Evolutionary conservation across 2,797 vertebrate species (phyloP).

Genomic region (Sebastes itinus): DNA sequence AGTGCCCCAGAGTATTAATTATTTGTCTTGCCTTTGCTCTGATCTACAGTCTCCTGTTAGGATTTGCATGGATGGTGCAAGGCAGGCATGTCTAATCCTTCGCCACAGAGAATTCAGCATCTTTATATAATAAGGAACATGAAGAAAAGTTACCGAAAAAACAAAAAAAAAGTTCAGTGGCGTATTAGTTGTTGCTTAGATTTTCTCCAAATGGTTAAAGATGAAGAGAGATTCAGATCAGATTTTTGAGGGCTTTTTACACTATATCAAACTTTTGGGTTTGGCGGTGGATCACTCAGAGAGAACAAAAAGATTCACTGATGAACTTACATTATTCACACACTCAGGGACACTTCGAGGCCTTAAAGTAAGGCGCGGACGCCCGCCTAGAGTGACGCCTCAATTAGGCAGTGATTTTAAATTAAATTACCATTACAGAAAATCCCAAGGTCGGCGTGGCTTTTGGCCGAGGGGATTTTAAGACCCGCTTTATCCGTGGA

Average conservation of each 20-base stretch:
- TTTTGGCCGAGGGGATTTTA: constrained; percentile 54
- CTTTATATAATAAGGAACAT: constrained; percentile 48
- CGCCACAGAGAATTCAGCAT: constrained; percentile 45
- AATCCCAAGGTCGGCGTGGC: constrained; percentile 57
- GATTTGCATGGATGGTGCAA: constrained; percentile 68
- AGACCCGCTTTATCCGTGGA: constrained; percentile 61
- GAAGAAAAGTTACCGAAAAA: constrained; percentile 11
- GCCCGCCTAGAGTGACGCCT: constrained; percentile 46
- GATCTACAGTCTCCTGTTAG: constrained; percentile 68
- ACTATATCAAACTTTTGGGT: constrained; percentile 20
- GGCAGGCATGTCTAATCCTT: constrained; percentile 68
- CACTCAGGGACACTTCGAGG: constrained; percentile 43
- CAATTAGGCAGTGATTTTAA: constrained; percentile 67
- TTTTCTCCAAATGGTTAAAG: constrained; percentile 31
- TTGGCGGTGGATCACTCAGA: constrained; percentile 54
- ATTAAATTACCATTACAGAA: constrained; percentile 62
- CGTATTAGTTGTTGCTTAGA: constrained; percentile 1
- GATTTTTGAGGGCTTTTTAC: constrained; percentile 11
- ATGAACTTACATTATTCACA: constrained; percentile 75
- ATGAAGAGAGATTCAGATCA: constrained; percentile 12
- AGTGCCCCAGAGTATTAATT: constrained; percentile 76
- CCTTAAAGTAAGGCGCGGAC: constrained; percentile 46
- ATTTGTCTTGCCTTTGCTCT: constrained; percentile 71
- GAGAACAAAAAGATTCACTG: constrained; percentile 71
- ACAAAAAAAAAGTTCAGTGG: not conserved